Evolutionary conservation across 1,140 invertebrate species (phyloP).

Genomic region (Trichogramma pretiosum): DNA sequence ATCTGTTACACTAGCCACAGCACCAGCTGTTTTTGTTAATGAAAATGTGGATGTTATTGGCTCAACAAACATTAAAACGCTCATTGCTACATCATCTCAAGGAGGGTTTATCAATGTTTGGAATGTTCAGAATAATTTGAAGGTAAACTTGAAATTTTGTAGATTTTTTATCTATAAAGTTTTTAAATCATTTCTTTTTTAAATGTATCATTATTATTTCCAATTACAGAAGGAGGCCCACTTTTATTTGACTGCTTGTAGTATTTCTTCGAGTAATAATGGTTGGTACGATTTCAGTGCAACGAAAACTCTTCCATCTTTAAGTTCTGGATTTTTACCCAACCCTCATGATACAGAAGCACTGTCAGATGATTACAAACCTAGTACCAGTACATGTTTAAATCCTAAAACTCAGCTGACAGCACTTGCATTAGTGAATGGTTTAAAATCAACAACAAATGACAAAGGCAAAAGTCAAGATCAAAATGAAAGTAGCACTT

Average conservation of each 20-base stretch:
- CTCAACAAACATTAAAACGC: conserved; percentile 54
- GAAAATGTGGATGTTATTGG: conserved; percentile 62
- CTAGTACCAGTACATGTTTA: conserved; percentile 9
- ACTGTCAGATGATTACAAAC: conserved; percentile 31
- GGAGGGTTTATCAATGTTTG: conserved; percentile 58
- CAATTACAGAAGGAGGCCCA: conserved; percentile 35
- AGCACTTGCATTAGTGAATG: conserved; percentile 46
- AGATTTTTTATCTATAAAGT: conserved; percentile 1
- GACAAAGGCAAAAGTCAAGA: conserved; percentile 1
- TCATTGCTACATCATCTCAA: conserved; percentile 51
- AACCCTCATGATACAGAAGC: conserved; percentile 31
- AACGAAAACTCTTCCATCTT: conserved; percentile 26
- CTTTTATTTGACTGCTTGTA: conserved; percentile 35
- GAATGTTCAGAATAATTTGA: conserved; percentile 65
- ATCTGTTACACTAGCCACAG: conserved; percentile 78
- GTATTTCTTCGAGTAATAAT: conserved; percentile 38
- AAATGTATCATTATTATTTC: conserved; percentile 1
- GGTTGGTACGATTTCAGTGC: conserved; percentile 36
- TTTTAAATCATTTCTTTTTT: conserved; percentile 5
- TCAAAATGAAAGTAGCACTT: neutral
- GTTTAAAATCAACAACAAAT: conserved; percentile 21
- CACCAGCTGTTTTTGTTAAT: conserved; percentile 60
- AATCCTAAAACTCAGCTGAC: conserved; percentile 39
- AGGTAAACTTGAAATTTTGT: conserved; percentile 29
- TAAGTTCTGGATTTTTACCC: conserved; percentile 30